Conservation (phyloP, 2,888 invertebrate genomes). For the Stenotaenia linearis region DNA sequence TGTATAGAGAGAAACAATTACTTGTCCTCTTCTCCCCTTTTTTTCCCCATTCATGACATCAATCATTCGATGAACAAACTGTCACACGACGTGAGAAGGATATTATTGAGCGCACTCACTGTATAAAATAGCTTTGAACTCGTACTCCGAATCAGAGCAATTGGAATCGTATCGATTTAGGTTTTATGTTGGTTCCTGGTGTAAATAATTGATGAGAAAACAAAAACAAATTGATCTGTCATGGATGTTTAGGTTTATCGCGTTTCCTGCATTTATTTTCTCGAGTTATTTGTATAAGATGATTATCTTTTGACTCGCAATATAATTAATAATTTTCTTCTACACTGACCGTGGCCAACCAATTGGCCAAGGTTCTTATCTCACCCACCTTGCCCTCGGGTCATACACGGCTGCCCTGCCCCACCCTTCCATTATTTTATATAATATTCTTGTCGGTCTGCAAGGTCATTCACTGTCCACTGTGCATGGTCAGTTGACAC, state of each 20-base stretch:
- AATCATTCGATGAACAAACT: slow-evolving; percentile 7
- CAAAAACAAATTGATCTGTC: background rate
- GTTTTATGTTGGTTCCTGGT: background rate
- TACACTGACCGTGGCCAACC: slow-evolving; percentile 6
- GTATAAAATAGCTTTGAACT: background rate
- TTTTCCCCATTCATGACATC: background rate
- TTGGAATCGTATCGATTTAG: background rate
- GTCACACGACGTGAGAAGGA: background rate
- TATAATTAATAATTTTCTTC: slow-evolving; percentile 11
- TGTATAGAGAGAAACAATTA: slow-evolving; percentile 2
- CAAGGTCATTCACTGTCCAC: background rate
- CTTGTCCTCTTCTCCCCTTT: background rate
- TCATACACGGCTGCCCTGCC: background rate
- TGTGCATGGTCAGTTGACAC: background rate
- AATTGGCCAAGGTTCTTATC: background rate
- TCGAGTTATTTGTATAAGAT: background rate
- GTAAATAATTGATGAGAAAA: background rate
- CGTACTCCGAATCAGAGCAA: background rate
- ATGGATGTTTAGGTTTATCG: background rate
- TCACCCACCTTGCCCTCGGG: background rate
- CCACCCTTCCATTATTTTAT: background rate
- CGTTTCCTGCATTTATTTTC: background rate
- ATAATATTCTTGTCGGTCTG: background rate
- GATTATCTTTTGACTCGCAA: background rate
- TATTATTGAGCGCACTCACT: background rate